Percentiles rank a stretch among this genome's conserved stretches.
Evolutionary conservation across 2,888 invertebrate genomes (phyloP).

Genomic region (Lasioglossum leucozonium): DNA sequence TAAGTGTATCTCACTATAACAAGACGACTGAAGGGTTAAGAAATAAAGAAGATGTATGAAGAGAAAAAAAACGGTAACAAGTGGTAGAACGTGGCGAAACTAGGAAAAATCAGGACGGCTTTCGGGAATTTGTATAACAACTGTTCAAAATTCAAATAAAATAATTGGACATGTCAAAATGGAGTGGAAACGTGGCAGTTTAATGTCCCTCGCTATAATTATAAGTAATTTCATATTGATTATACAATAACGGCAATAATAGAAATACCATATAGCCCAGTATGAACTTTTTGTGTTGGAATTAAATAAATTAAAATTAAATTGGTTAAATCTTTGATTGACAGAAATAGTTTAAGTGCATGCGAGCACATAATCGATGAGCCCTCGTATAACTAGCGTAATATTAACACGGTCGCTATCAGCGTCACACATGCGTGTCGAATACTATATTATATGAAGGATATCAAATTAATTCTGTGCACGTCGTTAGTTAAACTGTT

Average conservation of each 20-base stretch:
- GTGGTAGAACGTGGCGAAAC: constrained; percentile 8
- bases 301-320: neutral
- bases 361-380: neutral
- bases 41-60: constrained; percentile 4
- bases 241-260: neutral
- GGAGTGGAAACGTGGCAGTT: neutral
- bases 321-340: neutral
- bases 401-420: neutral
- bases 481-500: too few relatives aligned
- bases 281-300: neutral
- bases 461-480: too few relatives aligned
- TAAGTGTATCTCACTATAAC: constrained; percentile 60
- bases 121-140: neutral
- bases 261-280: neutral
- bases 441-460: too few relatives aligned
- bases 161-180: constrained; percentile 8
- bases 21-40: constrained; percentile 35
- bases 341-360: neutral
- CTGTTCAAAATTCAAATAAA: constrained; percentile 25
- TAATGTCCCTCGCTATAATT: neutral
- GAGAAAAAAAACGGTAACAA: constrained; percentile 20
- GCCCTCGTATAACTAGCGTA: neutral
- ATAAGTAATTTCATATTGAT: neutral
- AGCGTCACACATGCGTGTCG: too few relatives aligned
- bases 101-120: constrained; percentile 23